These are phyloP conservation scores for Alauda arvensis DNA, from an alignment of 2,797 vertebrate species.

Conservation along the genomic window DNA sequence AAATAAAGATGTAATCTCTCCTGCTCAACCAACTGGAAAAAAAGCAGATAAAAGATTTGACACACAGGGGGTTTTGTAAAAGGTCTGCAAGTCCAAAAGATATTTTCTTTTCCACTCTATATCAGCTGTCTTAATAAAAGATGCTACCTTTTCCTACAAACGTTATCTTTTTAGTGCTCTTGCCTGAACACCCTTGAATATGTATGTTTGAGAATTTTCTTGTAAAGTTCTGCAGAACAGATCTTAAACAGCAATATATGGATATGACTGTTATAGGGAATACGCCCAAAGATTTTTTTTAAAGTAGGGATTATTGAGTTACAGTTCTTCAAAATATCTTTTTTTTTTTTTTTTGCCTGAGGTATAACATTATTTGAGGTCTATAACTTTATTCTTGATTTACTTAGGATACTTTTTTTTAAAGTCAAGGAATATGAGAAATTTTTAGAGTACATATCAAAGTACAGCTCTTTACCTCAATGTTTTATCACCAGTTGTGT, in stretches of 20 bases:
- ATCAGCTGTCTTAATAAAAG: not conserved
- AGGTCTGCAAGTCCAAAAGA: not conserved
- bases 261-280: not conserved
- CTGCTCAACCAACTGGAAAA: not conserved
- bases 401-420: not conserved
- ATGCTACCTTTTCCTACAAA: not conserved
- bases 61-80: not conserved
- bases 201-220: not conserved
- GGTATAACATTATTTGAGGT: not conserved
- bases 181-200: not conserved
- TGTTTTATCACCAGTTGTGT: not conserved
- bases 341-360: not conserved
- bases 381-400: not conserved
- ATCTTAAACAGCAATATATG: not conserved
- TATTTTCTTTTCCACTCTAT: not conserved
- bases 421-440: not conserved
- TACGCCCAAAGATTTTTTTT: not conserved
- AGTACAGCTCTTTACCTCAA: not conserved
- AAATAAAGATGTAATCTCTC: not conserved
- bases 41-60: not conserved
- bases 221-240: not conserved
- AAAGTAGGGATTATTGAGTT: not conserved
- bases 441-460: not conserved
- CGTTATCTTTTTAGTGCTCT: not conserved
- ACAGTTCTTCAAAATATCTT: rapidly evolving